phyloP scores from a whole-genome alignment of 2,113 vertebrate genomes.

The Sylvietta virens region DNA sequence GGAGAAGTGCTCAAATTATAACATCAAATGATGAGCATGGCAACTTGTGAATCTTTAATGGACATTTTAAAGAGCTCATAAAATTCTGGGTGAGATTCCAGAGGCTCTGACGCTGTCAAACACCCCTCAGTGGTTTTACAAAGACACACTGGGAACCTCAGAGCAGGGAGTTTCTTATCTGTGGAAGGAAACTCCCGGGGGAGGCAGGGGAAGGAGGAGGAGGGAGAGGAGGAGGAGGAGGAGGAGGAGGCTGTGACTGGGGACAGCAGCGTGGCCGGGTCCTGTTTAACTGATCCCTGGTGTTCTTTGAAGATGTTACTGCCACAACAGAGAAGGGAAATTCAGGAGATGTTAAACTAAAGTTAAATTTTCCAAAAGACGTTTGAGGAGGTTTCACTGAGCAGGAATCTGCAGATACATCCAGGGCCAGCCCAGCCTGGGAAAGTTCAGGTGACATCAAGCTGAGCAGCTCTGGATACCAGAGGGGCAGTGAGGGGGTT shows the following conservation, averaged over 20 bases:
- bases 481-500: background rate
- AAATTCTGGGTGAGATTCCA: background rate
- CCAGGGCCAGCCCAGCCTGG: background rate
- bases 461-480: background rate
- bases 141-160: background rate
- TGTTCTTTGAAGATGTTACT: background rate
- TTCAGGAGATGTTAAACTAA: background rate
- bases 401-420: background rate
- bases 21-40: background rate
- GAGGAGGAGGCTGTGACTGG: background rate
- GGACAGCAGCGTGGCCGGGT: background rate
- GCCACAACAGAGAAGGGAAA: background rate
- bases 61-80: background rate
- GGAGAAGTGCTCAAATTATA: background rate
- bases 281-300: background rate
- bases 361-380: background rate
- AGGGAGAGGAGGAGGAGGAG: background rate
- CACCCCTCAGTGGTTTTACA: background rate
- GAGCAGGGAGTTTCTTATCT: background rate
- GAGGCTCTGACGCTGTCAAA: conserved; percentile 4
- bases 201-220: background rate
- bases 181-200: background rate
- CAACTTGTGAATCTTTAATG: background rate
- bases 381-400: fast-evolving
- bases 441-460: fast-evolving